Evolutionary conservation across 2,888 invertebrate species (phyloP).

Genomic region (Sympetrum striolatum): DNA sequence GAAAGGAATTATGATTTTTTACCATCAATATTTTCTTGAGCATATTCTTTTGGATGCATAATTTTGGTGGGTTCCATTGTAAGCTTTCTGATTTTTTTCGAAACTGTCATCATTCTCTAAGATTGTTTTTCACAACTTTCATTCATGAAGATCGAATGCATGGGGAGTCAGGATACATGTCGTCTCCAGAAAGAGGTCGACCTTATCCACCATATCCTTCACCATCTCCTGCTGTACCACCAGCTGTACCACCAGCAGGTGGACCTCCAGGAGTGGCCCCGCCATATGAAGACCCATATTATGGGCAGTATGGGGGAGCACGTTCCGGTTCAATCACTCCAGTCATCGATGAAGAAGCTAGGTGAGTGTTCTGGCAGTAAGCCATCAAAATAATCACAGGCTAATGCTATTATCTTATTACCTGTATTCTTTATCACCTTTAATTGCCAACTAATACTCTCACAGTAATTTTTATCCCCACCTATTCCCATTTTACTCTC

Average conservation of each 20-base stretch:
- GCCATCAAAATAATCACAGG: background rate
- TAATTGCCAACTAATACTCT: background rate
- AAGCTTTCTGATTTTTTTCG: background rate
- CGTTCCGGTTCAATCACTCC: constrained; percentile 79
- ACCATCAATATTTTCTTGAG: background rate
- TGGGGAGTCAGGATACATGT: constrained; percentile 79
- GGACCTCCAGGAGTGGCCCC: constrained; percentile 59
- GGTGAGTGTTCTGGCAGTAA: constrained; percentile 60
- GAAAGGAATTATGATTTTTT: too few species aligned
- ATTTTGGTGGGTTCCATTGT: background rate
- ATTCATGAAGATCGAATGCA: constrained; percentile 58
- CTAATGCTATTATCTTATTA: background rate
- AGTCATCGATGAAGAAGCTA: constrained; percentile 89
- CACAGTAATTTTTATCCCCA: background rate
- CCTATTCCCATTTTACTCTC: background rate
- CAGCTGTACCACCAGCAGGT: constrained; percentile 63
- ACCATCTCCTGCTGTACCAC: constrained; percentile 50
- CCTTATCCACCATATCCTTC: constrained; percentile 52
- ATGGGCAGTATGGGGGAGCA: constrained; percentile 74
- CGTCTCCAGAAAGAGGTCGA: constrained; percentile 79
- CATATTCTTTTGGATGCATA: too few species aligned
- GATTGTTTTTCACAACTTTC: background rate
- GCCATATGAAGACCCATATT: constrained; percentile 86
- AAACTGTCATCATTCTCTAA: background rate
- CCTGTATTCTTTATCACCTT: background rate